Evolutionary conservation across 2,888 invertebrate genomes (phyloP).

Genomic region (Sclerodermus sp.): DNA sequence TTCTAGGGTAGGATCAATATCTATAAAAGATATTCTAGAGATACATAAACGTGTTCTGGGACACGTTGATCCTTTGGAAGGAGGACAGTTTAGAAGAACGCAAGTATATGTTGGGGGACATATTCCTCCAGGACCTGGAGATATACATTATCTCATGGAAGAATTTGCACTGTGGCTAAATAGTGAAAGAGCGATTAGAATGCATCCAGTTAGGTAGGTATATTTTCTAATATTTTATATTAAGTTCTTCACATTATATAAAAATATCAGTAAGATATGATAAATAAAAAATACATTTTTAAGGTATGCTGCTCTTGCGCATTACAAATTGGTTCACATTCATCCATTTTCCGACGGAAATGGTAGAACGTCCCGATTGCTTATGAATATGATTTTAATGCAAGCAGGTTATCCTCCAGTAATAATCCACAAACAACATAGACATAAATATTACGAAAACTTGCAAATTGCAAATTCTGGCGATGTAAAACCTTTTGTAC

Average conservation of each 20-base stretch:
- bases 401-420: constrained; percentile 95
- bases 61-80: constrained; percentile 90
- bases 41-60: constrained; percentile 92
- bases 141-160: constrained; percentile 79
- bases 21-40: constrained; percentile 84
- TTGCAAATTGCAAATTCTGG: constrained; percentile 91
- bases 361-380: constrained; percentile 89
- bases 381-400: constrained; percentile 96
- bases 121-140: constrained; percentile 84
- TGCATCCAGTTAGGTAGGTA: constrained; percentile 83
- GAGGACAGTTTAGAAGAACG: constrained; percentile 83
- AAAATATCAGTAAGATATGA: no score
- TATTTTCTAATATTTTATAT: not conserved
- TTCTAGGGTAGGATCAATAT: constrained; percentile 72
- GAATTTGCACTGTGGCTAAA: constrained; percentile 92
- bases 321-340: constrained; percentile 95
- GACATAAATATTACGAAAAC: constrained; percentile 83
- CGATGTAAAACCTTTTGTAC: constrained; percentile 91
- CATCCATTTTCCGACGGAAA: constrained; percentile 98
- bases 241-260: no score
- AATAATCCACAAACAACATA: constrained; percentile 85
- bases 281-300: not conserved
- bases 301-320: constrained; percentile 92
- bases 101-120: constrained; percentile 97
- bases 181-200: constrained; percentile 79